These are phyloP conservation scores for Anastrepha obliqua DNA, from an alignment of 1,140 invertebrate genomes.

Conservation along the genomic window DNA sequence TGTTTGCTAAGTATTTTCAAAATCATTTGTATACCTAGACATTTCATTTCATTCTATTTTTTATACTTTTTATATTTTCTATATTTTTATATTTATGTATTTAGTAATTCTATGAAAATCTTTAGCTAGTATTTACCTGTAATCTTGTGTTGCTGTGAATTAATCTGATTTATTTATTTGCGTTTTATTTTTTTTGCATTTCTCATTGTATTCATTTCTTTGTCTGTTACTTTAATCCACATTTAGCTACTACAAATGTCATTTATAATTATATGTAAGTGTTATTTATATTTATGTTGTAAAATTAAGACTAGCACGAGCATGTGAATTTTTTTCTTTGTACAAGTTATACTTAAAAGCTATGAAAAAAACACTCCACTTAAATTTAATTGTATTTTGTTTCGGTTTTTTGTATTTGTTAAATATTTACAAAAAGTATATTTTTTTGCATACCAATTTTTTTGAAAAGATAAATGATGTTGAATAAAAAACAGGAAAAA, in stretches of 20 bases:
- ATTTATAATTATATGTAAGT: conserved; percentile 16
- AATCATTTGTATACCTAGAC: conserved; percentile 18
- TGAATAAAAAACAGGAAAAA: not conserved
- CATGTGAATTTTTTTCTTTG: conserved; percentile 50
- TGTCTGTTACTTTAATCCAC: not conserved
- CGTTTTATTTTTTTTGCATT: not conserved
- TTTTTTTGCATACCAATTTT: not conserved
- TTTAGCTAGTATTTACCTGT: conserved; percentile 39
- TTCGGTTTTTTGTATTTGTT: not conserved
- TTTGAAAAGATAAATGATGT: not conserved
- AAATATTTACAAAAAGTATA: conserved; percentile 16
- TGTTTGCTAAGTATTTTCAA: conserved; percentile 6
- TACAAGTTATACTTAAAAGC: conserved; percentile 35
- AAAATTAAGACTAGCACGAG: conserved; percentile 50
- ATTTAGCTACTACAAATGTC: conserved; percentile 6
- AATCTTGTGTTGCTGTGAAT: conserved; percentile 33
- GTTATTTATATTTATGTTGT: conserved; percentile 1
- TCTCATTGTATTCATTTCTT: not conserved
- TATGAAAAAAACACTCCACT: not conserved
- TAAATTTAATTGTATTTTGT: not conserved
- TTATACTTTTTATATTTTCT: not conserved
- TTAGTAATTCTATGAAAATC: conserved; percentile 14
- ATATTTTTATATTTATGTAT: not conserved
- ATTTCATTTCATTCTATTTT: conserved; percentile 1
- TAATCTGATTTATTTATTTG: conserved; percentile 11